These are phyloP conservation scores for Cacatua alba DNA, from an alignment of 2,113 vertebrate genomes.

Conservation along the genomic window DNA sequence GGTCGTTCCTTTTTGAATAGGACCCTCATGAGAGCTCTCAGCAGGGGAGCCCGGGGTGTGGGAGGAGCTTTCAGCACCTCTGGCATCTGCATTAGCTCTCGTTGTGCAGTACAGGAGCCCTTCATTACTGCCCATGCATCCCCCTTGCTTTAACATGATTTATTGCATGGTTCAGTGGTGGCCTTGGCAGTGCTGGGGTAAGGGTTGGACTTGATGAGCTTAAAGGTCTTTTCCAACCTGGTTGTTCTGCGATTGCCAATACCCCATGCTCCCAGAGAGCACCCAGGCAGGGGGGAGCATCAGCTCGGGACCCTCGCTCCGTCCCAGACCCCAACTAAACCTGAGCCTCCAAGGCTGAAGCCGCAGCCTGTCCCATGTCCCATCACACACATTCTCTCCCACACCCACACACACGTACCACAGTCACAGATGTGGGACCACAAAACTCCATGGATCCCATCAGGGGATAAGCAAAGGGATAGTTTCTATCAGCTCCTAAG, in stretches of 20 bases:
- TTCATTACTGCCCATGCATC: neutral
- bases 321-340: fast-evolving
- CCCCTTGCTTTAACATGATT: neutral
- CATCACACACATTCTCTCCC: fast-evolving
- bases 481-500: neutral
- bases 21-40: fast-evolving
- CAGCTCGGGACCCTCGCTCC: neutral
- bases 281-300: neutral
- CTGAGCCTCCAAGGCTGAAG: fast-evolving
- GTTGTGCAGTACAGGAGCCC: fast-evolving
- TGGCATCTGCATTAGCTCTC: neutral
- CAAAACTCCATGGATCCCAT: neutral
- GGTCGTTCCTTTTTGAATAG: fast-evolving
- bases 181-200: neutral
- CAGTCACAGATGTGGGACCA: neutral
- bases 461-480: neutral
- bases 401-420: neutral
- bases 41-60: fast-evolving
- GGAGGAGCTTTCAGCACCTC: neutral
- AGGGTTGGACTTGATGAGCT: neutral
- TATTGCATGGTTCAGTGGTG: neutral
- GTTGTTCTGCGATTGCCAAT: neutral
- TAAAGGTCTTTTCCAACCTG: neutral
- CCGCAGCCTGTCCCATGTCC: neutral
- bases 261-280: neutral